Base-by-base conservation (phyloP, 2,888 invertebrate genomes). In the Acleris emargana region DNA sequence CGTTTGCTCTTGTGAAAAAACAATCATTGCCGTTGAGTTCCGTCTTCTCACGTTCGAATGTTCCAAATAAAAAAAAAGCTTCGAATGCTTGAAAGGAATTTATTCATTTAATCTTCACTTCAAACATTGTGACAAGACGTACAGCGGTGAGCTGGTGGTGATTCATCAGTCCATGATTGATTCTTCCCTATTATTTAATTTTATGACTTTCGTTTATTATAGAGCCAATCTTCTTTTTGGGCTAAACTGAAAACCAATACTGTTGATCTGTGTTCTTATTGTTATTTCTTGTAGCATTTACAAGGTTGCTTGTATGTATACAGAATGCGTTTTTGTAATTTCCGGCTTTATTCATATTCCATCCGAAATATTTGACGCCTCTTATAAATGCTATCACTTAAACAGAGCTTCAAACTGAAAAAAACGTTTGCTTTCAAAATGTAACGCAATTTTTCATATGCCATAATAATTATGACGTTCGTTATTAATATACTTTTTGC, bases 31-130 rank as follows among this genome's bases (percentile, higher is more conserved):
- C 81, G 57, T 47, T 20, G 6, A 16, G 43, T 25, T 42, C 18
- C 78, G 81, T 73, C 76, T 88, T 88, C 87, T 84, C 87, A 89
- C 87, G 89, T 83, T 82, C 85, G 82, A 82, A 81, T 87, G 85
- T 84, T 87, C 88, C 82, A 81, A 88, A 89, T 89, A 84, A 75
- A 75, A 69, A 83, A 78, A 82, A 77, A 72, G 73, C 71, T 54
- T 50, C 13, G 49, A 38, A 22, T 50, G 49, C 47, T 58, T 52
- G 16, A 25, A 54, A 49, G 45, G 7, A 16, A 45, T 17, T 45
- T 45, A 17, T 17, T 18, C 47, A 20, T 53, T 58, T 47, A 58
- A 58, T 64, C 49, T 50, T 32, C 49, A 17, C 49, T 54, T 32
- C 49, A 22, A 13, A 38, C 38, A 2, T 38, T 38, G 13, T 13